Evolutionary conservation across 2,113 vertebrate species (phyloP), one percentile per base, ranked within the genome.

Genomic region (Bostrychus sinensis): DNA sequence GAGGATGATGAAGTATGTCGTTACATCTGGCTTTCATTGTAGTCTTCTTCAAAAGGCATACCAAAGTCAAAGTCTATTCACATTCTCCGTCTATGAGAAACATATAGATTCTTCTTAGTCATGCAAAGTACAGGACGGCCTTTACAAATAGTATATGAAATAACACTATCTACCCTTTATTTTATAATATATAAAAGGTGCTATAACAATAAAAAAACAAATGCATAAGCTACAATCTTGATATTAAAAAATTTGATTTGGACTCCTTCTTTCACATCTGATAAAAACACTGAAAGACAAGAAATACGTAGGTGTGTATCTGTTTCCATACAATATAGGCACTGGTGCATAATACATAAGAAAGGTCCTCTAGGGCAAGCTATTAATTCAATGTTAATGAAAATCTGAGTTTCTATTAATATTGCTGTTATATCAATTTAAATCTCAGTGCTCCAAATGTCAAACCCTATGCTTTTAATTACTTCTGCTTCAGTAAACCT

Each of bases 21-120:
- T 51, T 17, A 7, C 48, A 51, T 51, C 48, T 51, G 48, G 48
- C 16, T 3, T n/a, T 51, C 48, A n/a, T 51, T 51, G 48, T 51
- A 30, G 2, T 30, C 48, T n/a, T 51, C 48, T 51, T 51, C 48
- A 51, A 51, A 51, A 30, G 48, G 14, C 23, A 51, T 51, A 51
- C 48, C 48, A 51, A 10, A 25, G 25, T 28, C 22, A 16, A 22
- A 2, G 10, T 12, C 45, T 7, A 25, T 48, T 20, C 48, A 30
- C n/a, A 51, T 51, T 51, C 14, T 51, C 48, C 48, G 16, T 51
- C 48, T 28, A 28, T 4, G 48, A 51, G 48, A n/a, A 51, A n/a
- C 48, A 17, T 51, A 30, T n/a, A 51, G 17, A 22, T 1, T 7
- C 14, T 23, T 28, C 14, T 30, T n/a, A 51, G 14, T 30, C 46